Percentiles rank a stretch among this genome's conserved stretches.
These are phyloP conservation scores for Drosophila flavopinicola DNA, from an alignment of 2,888 invertebrate genomes.

Conservation along the genomic window DNA sequence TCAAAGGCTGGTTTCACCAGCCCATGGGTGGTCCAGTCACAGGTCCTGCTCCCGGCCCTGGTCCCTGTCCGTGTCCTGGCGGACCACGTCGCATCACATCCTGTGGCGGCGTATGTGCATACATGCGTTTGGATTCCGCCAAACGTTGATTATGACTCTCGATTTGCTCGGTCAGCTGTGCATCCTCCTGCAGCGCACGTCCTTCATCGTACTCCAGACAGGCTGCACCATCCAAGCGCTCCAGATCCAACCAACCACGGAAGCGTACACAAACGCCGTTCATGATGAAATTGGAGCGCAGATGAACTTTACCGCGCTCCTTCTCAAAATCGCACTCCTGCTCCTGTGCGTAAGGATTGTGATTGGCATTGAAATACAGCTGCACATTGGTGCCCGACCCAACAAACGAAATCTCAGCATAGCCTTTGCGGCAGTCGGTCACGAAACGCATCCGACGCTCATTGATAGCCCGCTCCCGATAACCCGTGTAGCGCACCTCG, in stretches of 20 bases:
- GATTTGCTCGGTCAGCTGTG: conserved; percentile 87
- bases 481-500: conserved; percentile 98
- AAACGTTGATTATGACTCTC: conserved; percentile 57
- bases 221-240: conserved; percentile 95
- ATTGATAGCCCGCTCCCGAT: conserved; percentile 94
- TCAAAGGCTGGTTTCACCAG: conserved; percentile 36
- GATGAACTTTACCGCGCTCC: conserved; percentile 96
- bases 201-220: conserved; percentile 96
- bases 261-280: conserved; percentile 98
- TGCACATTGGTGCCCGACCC: conserved; percentile 97
- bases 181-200: conserved; percentile 94
- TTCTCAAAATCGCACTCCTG: conserved; percentile 96
- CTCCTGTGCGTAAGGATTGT: conserved; percentile 87
- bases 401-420: conserved; percentile 96
- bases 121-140: conserved; percentile 59
- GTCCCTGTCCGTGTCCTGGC: too few relatives aligned
- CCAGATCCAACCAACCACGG: conserved; percentile 96
- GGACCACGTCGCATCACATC: conserved; percentile 43
- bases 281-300: conserved; percentile 96
- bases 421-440: conserved; percentile 96
- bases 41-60: conserved; percentile 25
- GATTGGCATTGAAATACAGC: conserved; percentile 89
- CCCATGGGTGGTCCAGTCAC: conserved; percentile 48
- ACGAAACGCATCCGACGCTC: conserved; percentile 96
- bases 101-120: conserved; percentile 57